Conservation (phyloP, 2,888 invertebrate species). For the Volucella zonaria region DNA sequence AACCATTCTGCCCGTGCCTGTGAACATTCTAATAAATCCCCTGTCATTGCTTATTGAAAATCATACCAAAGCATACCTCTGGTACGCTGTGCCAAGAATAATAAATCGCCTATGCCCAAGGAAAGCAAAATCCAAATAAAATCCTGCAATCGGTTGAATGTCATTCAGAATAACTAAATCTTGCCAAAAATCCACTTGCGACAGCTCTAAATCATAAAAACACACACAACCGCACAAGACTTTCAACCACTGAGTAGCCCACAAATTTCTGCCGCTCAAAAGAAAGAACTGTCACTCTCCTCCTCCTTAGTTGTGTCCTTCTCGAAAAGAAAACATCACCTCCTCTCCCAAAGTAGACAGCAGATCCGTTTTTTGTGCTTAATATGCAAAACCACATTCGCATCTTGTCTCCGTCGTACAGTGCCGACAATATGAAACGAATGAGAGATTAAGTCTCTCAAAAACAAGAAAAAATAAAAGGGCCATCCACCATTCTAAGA, state of each 20-base stretch:
- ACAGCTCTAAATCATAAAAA: constrained; percentile 69
- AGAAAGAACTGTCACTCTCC: constrained; percentile 44
- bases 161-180: constrained; percentile 67
- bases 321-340: constrained; percentile 39
- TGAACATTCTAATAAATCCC: constrained; percentile 31
- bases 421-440: constrained; percentile 44
- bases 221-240: constrained; percentile 18
- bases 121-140: constrained; percentile 5
- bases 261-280: constrained; percentile 43
- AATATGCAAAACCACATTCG: constrained; percentile 72
- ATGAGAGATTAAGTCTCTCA: constrained; percentile 67
- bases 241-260: background rate
- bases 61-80: constrained; percentile 7
- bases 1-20: background rate
- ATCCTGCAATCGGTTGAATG: constrained; percentile 36
- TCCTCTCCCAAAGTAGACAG: constrained; percentile 55
- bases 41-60: constrained; percentile 25
- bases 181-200: constrained; percentile 53
- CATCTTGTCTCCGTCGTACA: constrained; percentile 43
- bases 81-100: constrained; percentile 25
- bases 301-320: constrained; percentile 33
- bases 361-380: constrained; percentile 66
- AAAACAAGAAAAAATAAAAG: constrained; percentile 23
- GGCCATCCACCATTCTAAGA: constrained; percentile 34
- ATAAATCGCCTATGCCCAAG: constrained; percentile 35